Evolutionary conservation across 2,113 vertebrate genomes (phyloP).

Genomic region (Monopterus albus): DNA sequence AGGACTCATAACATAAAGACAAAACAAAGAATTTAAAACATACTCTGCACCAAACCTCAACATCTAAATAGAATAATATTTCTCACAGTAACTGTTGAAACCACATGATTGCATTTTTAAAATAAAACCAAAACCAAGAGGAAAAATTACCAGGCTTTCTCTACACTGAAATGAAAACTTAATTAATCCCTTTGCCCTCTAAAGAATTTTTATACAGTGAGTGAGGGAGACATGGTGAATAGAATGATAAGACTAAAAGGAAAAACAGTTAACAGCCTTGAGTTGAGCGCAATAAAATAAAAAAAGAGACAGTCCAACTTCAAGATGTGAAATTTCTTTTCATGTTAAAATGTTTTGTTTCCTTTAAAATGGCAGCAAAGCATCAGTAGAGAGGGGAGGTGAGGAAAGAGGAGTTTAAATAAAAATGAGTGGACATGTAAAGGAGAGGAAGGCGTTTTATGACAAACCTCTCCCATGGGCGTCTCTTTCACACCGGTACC

Average conservation of each 20-base stretch:
- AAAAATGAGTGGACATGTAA: slow-evolving; percentile 43
- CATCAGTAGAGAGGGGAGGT: neutral
- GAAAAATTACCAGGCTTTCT: no score
- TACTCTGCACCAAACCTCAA: neutral
- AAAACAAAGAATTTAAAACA: no score
- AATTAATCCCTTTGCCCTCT: no score
- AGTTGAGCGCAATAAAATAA: neutral
- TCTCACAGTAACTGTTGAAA: neutral
- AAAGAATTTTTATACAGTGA: no score
- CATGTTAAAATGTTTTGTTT: slow-evolving; percentile 42
- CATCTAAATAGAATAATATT: no score
- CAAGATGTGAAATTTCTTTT: slow-evolving; percentile 18
- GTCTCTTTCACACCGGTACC: no score
- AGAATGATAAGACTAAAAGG: neutral
- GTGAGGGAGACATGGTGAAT: slow-evolving; percentile 5
- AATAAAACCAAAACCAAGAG: no score
- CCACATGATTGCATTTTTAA: no score
- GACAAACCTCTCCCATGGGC: slow-evolving; percentile 41
- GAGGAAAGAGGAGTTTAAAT: slow-evolving; percentile 7
- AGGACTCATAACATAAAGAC: no score
- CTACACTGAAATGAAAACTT: no score
- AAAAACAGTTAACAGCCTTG: neutral
- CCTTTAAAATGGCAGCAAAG: slow-evolving; percentile 40
- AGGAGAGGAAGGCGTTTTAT: slow-evolving; percentile 53
- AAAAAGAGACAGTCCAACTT: slow-evolving; percentile 1